Evolutionary conservation across 2,797 vertebrate genomes (phyloP).

Genomic region (Sibirionetta formosa): DNA sequence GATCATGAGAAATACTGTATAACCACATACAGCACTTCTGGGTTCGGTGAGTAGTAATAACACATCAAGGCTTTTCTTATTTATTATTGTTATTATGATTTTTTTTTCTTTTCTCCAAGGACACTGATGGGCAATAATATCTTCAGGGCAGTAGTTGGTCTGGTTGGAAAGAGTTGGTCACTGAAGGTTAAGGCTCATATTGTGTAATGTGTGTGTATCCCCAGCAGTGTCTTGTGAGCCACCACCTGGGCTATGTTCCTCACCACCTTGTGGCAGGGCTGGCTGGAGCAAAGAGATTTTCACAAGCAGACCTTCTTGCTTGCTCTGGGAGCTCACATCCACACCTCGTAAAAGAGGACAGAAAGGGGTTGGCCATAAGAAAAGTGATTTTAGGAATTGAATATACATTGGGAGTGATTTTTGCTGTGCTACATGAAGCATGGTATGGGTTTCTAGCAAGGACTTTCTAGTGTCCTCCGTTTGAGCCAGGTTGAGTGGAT

Average conservation of each 20-base stretch:
- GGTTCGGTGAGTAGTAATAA: slow-evolving; percentile 1
- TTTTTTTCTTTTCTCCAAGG: accelerated
- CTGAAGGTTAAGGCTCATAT: background rate
- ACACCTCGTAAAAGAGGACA: background rate
- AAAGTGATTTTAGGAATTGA: background rate
- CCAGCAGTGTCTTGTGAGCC: background rate
- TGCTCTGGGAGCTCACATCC: background rate
- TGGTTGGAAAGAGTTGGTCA: background rate
- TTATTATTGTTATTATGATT: accelerated
- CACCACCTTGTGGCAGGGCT: background rate
- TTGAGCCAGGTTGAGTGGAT: background rate
- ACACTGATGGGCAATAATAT: background rate
- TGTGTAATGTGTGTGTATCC: accelerated
- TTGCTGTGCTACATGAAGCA: background rate
- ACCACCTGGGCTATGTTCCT: background rate
- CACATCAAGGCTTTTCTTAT: background rate
- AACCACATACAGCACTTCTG: slow-evolving; percentile 33
- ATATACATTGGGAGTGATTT: background rate
- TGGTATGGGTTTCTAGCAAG: background rate
- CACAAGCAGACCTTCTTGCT: background rate
- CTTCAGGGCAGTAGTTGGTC: background rate
- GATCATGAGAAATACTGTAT: slow-evolving; percentile 42
- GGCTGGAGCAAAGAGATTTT: background rate
- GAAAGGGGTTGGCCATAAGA: background rate
- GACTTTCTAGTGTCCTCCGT: background rate